Evolutionary conservation across 2,113 vertebrate species (phyloP), one percentile per base, ranked within the genome.

Genomic region (Turnix velox): DNA sequence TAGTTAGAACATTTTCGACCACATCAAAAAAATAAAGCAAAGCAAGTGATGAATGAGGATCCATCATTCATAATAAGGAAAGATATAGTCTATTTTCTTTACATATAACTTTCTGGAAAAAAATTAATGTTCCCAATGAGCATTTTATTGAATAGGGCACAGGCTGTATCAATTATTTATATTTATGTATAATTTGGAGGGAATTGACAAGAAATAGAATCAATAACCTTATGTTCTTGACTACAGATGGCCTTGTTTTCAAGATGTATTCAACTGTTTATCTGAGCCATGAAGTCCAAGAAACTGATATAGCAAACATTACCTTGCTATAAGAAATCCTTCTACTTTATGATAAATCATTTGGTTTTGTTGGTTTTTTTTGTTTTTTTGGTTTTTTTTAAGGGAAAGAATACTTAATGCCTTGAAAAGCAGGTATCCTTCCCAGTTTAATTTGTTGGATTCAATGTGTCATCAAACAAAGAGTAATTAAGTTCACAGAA

Each of bases 41-140:
- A 59, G 30, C 0, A 2, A 78, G 27, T 25, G 18, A 82, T 52
- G 12, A 62, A 72, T 37, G 9, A 72, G 6, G 22, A 20, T 2
- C 14, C 67, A 16, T 15, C 63, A 68, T 24, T 75, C 48, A 72
- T 11, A 90, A 65, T 7, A 75, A 51, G 25, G 35, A 33, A 39
- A 6, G 27, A 55, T 1, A 39, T 7, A 10, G 22, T 25, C 61
- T 24, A 33, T 37, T 74, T 35, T 66, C 43, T 11, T 1, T 27
- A 10, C 30, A 10, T 0, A 20, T 8, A 83, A 45, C 1, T 74
- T 66, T 9, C 2, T 4, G 1, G 37, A 22, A 63, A 76, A 42
- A 79, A 61, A 31, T 4, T 3, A 37, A 72, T 18, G 31, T n/a
- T 91, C 25, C 30, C 18, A 58, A 7, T 11, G 40, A 42, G 35